Conservation (phyloP, 2,888 invertebrate genomes). For the Caenorhabditis sp. region DNA sequence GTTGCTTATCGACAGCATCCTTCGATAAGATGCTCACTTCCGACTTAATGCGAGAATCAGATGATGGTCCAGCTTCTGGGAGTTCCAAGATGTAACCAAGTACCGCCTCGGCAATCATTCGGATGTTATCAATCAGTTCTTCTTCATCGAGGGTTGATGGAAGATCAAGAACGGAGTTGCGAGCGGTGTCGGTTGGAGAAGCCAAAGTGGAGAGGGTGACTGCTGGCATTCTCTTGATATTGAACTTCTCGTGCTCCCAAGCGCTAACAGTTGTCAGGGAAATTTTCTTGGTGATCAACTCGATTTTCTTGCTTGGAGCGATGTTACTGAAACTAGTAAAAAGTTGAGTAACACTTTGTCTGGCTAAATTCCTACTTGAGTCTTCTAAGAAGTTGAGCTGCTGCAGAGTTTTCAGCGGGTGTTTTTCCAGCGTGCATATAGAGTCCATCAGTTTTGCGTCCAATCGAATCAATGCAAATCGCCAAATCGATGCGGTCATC, state of each 20-base stretch:
- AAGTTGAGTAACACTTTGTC: too few relatives aligned
- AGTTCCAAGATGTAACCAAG: slow-evolving; percentile 87
- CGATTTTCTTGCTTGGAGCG: slow-evolving; percentile 67
- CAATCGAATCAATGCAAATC: slow-evolving; percentile 79
- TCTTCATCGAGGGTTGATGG: slow-evolving; percentile 63
- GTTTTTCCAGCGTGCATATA: slow-evolving; percentile 97
- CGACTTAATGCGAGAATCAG: slow-evolving; percentile 68
- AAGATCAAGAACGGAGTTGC: slow-evolving; percentile 84
- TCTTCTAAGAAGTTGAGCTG: slow-evolving; percentile 83
- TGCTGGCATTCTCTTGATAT: slow-evolving; percentile 93
- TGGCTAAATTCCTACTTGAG: slow-evolving; percentile 34
- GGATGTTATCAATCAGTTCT: slow-evolving; percentile 79
- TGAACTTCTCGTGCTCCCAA: slow-evolving; percentile 97
- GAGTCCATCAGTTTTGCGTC: slow-evolving; percentile 86
- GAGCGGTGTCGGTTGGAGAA: slow-evolving; percentile 82
- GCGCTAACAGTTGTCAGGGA: slow-evolving; percentile 88
- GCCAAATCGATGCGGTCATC: slow-evolving; percentile 78
- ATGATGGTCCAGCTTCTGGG: slow-evolving; percentile 69
- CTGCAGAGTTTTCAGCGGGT: slow-evolving; percentile 90
- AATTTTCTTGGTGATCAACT: slow-evolving; percentile 91
- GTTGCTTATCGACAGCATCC: slow-evolving; percentile 70
- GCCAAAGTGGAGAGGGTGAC: slow-evolving; percentile 91
- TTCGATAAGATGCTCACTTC: slow-evolving; percentile 70
- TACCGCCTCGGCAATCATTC: slow-evolving; percentile 90
- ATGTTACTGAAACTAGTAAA: slow-evolving; percentile 58